Evolutionary conservation across 2,888 invertebrate species (phyloP), one percentile per base, ranked within the genome.

Genomic region (Aradus depressus): DNA sequence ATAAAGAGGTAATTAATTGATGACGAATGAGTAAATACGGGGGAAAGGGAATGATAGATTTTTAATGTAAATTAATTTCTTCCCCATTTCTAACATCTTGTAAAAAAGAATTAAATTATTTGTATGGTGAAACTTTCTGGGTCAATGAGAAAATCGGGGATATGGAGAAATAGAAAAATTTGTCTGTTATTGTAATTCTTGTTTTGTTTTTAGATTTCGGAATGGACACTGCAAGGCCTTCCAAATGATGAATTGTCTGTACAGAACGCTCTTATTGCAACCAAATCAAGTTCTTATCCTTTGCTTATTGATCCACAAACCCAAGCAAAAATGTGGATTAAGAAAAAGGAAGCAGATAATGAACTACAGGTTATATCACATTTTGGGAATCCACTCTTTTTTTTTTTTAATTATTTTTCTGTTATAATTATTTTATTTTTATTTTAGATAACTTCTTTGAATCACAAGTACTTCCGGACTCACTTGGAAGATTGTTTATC

Each of bases 241-340:
- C 96, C 96, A 2, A 95, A 92, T 65, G 96, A 96, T 67, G 96
- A 95, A 59, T 70, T 96, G 8, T 95, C 93, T 0, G 90, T 93
- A 18, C 95, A 96, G 71, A 96, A 96, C 70, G 96, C 95, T 21
- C 72, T 96, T 1, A 93, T 96, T 60, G 95, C 92, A 1, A 96
- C 93, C 0, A 92, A 92, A 69, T 92, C 95, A 0, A 82, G 91
- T 56, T 89, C 93, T 2, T 96, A 90, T 71, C 93, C 96, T 1
- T 72, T 96, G 25, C 69, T 96, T 21, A 84, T 96, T 5, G 96
- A 96, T 72, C 96, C 96, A 0, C 96, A 96, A 69, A 92, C 84
- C 61, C 96, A 97, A 70, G 96, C 95, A 12, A 96, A 95, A 68
- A 82, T 89, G 71, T 96, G 96, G 96, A 92, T 96, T 47, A 95